Conservation (phyloP, 2,113 vertebrate genomes). For the Murina feae region DNA sequence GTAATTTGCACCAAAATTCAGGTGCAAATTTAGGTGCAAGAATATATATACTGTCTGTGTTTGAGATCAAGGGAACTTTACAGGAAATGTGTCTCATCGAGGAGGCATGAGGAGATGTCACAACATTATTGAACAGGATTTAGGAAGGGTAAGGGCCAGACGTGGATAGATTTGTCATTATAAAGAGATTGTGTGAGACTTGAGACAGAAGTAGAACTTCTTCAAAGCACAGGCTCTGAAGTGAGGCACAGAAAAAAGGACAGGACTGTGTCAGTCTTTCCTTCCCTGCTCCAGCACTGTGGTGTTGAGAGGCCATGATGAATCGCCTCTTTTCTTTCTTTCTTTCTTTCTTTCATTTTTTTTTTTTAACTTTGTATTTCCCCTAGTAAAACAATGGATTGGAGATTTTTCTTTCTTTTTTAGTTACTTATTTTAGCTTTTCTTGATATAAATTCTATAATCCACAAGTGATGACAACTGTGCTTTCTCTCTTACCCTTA, state of each 20-base stretch:
- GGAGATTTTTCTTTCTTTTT: background rate
- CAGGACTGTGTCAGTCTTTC: background rate
- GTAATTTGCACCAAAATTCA: too few species aligned
- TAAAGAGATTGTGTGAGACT: background rate
- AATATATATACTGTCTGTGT: background rate
- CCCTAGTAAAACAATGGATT: background rate
- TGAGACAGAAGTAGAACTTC: constrained; percentile 12
- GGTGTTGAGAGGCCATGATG: background rate
- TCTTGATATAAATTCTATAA: background rate
- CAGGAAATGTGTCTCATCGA: background rate
- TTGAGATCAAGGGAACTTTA: background rate
- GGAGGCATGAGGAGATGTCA: background rate
- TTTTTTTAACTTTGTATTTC: background rate
- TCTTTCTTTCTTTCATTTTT: background rate
- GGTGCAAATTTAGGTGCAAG: background rate
- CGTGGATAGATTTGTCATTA: background rate
- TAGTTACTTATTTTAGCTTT: background rate
- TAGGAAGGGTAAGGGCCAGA: background rate
- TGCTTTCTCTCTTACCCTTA: background rate
- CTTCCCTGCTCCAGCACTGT: background rate
- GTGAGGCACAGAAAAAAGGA: background rate
- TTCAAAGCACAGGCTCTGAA: background rate
- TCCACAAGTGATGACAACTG: background rate
- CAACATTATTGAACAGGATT: background rate
- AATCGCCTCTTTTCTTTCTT: background rate